Evolutionary conservation across 2,888 invertebrate species (phyloP), one percentile per base, ranked within the genome.

Genomic region (Balanococcus diminutus): DNA sequence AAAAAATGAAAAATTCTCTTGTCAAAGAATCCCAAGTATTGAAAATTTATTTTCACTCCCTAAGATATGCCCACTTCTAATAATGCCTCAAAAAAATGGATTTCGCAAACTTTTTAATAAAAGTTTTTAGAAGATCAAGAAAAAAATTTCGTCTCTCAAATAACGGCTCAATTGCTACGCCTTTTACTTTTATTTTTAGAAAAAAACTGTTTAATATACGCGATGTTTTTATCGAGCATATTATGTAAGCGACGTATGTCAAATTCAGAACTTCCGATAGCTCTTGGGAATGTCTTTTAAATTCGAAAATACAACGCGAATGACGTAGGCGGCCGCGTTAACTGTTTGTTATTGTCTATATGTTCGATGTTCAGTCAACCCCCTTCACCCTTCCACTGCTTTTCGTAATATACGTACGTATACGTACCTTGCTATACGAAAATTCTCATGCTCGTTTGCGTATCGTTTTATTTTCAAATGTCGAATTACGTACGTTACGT

Each of bases 281-380:
- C 67, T 67, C 67, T 67, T 67, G 67, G 67, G 67, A 67, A 67
- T 67, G 67, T 67, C 67, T 67, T 67, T 67, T 67, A 67, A 67
- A 67, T 67, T 67, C 67, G 31, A 67, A 67, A 67, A 67, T 67
- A 67, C 67, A 61, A 25, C 67, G 28, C 28, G 67, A 67, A 28
- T 67, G 67, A 67, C 67, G 67, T 67, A 67, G 67, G 67, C 67
- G 67, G 67, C 16, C 28, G 67, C 67, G 67, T 67, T 67, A 67
- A 67, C 67, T 67, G 67, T 67, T 28, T 67, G 67, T 67, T 28
- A 67, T 67, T 67, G 67, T 67, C 28, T 67, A 67, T 28, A 22
- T 46, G 22, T 28, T 67, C 16, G 6, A 4, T 28, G 16, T 28
- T 67, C n/a, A 46, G 5, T 46, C n/a, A n/a, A n/a, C 46, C n/a